Conservation (phyloP, 2,888 invertebrate species). For the Apamea epomidion region DNA sequence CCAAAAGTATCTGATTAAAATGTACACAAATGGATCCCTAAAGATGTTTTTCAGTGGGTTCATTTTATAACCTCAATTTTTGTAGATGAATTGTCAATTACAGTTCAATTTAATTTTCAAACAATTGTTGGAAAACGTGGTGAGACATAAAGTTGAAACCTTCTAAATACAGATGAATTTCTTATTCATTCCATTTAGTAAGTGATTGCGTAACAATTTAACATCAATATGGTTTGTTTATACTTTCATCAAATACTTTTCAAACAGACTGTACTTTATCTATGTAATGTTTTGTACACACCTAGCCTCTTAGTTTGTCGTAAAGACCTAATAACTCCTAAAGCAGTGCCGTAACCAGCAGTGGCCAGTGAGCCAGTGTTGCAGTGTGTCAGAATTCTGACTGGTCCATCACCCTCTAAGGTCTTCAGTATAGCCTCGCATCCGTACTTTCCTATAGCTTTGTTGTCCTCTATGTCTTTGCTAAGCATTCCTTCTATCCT, state of each 20-base stretch:
- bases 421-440: slow-evolving; percentile 93
- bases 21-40: background rate
- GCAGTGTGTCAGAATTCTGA: slow-evolving; percentile 97
- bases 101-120: background rate
- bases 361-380: slow-evolving; percentile 99
- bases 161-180: background rate
- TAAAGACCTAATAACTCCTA: slow-evolving; percentile 97
- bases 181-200: background rate
- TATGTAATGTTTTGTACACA: slow-evolving; percentile 76
- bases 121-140: background rate
- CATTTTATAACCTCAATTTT: background rate
- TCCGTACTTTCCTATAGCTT: slow-evolving; percentile 96
- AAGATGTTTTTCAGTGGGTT: no score
- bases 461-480: slow-evolving; percentile 97
- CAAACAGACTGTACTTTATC: background rate
- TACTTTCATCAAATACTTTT: background rate
- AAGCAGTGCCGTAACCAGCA: slow-evolving; percentile 98
- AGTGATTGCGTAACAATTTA: background rate
- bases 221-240: background rate
- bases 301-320: slow-evolving; percentile 93
- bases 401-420: slow-evolving; percentile 90
- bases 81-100: background rate
- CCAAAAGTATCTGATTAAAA: background rate
- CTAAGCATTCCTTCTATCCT: slow-evolving; percentile 95
- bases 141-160: background rate